Evolutionary conservation across 30 jellyfish, hydroid and myxozoan species (phyloP), one percentile per base, ranked within the genome.

Genomic region (Rhopilema esculentum): DNA sequence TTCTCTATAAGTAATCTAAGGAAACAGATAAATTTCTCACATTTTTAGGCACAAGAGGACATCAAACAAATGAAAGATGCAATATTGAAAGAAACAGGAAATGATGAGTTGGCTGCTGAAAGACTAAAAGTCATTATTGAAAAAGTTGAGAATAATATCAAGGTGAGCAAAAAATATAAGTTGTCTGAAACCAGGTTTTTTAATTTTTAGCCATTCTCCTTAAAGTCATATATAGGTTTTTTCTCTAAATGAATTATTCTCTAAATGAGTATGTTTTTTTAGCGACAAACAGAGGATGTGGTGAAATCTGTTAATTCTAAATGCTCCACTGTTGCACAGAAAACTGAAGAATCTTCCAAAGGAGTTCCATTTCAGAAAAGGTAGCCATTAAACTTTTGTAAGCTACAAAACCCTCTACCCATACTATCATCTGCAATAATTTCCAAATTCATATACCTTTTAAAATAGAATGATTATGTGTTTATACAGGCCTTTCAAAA

Each of bases 41-140:
- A n/a, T n/a, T n/a, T 49, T 15, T 61, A 81, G 91, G 91, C 91
- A 1, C 94, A 85, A 85, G 94, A 85, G 27, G 94, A 85, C 66
- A 85, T 85, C 19, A 85, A 75, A 48, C 82, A 66, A 70, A 85
- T 85, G 94, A 85, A 85, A 49, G 94, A 85, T 62, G 94, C 75
- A 20, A 85, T 85, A 9, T 49, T 85, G 64, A 73, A 49, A 65
- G 94, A 85, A 27, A 61, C 94, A 2, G 88, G 84, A 22, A 50
- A 40, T 73, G 88, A 74, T 65, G 87, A 74, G 21, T 28, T 23
- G 2, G 88, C 94, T 57, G 63, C 53, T 27, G 77, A 72, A 22
- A 64, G 76, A 69, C 66, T 85, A 52, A 73, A 65, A 48, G 94
- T 79, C 49, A 85, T 85, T 26, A 85, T 85, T 74, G 94, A 85